Conservation (phyloP, 2,888 invertebrate genomes). For the Azorinus chamasolen region DNA sequence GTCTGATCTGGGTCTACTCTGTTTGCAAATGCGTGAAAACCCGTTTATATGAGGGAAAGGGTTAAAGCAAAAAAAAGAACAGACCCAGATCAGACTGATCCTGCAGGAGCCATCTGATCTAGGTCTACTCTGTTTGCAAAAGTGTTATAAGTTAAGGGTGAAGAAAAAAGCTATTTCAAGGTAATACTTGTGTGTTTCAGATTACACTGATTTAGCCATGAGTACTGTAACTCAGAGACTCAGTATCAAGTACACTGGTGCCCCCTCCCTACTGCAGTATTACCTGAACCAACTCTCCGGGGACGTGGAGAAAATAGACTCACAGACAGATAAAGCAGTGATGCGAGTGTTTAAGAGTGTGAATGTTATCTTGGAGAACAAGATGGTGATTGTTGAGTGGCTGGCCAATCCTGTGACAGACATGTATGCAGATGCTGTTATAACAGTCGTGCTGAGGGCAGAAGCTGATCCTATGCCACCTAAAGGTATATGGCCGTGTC, state of each 20-base stretch:
- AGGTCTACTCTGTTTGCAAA: too few species aligned
- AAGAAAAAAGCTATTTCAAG: too few species aligned
- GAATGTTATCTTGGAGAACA: conserved; percentile 93
- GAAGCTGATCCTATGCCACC: conserved; percentile 79
- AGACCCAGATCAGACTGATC: too few species aligned
- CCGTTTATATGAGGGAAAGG: too few species aligned
- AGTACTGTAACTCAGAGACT: conserved; percentile 97
- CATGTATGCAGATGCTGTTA: conserved; percentile 98
- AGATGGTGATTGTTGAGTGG: conserved; percentile 97
- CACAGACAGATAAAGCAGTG: conserved; percentile 64
- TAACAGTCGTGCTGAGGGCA: conserved; percentile 92
- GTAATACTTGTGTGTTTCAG: conserved; percentile 87
- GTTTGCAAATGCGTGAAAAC: too few species aligned
- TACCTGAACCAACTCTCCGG: conserved; percentile 86
- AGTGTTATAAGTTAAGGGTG: too few species aligned
- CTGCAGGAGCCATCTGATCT: too few species aligned
- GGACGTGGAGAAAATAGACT: conserved; percentile 79
- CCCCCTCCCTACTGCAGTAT: conserved; percentile 88
- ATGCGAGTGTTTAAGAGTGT: conserved; percentile 94
- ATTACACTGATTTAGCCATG: conserved; percentile 98
- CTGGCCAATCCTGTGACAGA: conserved; percentile 97
- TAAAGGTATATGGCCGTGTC: conserved; percentile 65
- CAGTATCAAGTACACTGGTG: conserved; percentile 95
- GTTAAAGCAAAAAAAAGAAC: too few species aligned
- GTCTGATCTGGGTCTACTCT: too few species aligned